These are phyloP conservation scores for Ceratosolen solmsi DNA, from an alignment of 1,140 invertebrate species.

Conservation along the genomic window DNA sequence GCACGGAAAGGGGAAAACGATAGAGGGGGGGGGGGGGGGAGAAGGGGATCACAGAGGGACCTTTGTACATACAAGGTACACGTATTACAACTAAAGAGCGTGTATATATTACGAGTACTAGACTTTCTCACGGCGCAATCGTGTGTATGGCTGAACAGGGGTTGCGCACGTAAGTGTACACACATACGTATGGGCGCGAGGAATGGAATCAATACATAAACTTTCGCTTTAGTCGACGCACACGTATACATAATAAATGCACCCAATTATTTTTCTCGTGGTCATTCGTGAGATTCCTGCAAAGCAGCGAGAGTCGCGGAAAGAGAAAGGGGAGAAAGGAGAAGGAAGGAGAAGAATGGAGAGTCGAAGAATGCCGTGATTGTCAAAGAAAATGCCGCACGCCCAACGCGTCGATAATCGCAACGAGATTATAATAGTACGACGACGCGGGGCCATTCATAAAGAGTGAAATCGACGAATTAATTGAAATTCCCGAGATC, in stretches of 20 bases:
- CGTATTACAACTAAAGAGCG: conserved; percentile 36
- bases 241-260: conserved; percentile 37
- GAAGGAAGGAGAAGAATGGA: neutral
- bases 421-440: conserved; percentile 2
- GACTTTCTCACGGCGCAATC: conserved; percentile 40
- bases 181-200: neutral
- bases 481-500: conserved; percentile 35
- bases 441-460: neutral
- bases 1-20: neutral
- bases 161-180: neutral
- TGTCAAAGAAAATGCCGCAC: conserved; percentile 14
- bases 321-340: neutral
- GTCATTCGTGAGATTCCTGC: neutral
- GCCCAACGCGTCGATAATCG: neutral
- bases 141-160: neutral
- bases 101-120: conserved; percentile 32
- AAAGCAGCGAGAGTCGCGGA: neutral
- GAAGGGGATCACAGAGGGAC: neutral
- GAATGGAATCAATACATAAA: conserved; percentile 23
- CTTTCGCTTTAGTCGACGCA: conserved; percentile 3
- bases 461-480: conserved; percentile 37
- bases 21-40: neutral
- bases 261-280: conserved; percentile 34
- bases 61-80: conserved; percentile 29
- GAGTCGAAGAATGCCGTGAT: neutral